Base-by-base conservation (phyloP, 2,888 invertebrate genomes). In the Molorchus minor region DNA sequence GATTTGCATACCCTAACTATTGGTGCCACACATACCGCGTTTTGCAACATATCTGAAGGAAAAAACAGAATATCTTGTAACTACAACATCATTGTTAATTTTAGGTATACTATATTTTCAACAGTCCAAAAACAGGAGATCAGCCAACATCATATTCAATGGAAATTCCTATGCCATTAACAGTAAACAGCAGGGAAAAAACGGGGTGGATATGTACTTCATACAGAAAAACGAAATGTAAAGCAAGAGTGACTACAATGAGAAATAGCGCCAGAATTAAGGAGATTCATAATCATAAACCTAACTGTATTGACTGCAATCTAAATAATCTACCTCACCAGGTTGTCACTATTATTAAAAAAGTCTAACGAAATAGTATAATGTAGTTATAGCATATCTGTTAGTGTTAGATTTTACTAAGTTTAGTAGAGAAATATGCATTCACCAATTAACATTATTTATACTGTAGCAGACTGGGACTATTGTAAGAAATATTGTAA, bases 141-240 rank as follows among this genome's bases (percentile, higher is more conserved):
- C 69, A 5, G 65, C 67, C 1, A 60, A 63, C 41, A 45, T 72
- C 13, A 61, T 71, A 4, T 56, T 71, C 15, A 59, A 70, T 17
- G 57, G 54, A 38, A 61, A 68, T 16, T 58, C 59, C 8, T 70
- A 45, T 38, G 41, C 44, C 1, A 59, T 64, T 15, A 62, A 71
- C 51, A 66, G 56, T 35, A 63, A 62, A 30, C 58, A 56, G 35
- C 29, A 56, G 20, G 58, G 45, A 13, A 67, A n/a, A n/a, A n/a
- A n/a, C n/a, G n/a, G n/a, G n/a, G n/a, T n/a, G n/a, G 73, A 61
- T 65, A n/a, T 73, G 73, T 52, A 58, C 67, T 10, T 61, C 54
- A 3, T 69, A 71, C 47, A 60, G 68, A n/a, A 68, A 67, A 52
- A 63, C 59, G 10, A 60, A 54, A 15, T 71, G 71, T 51, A 71